phyloP scores from a whole-genome alignment of 1,140 invertebrate genomes.

The Musca vetustissima region DNA sequence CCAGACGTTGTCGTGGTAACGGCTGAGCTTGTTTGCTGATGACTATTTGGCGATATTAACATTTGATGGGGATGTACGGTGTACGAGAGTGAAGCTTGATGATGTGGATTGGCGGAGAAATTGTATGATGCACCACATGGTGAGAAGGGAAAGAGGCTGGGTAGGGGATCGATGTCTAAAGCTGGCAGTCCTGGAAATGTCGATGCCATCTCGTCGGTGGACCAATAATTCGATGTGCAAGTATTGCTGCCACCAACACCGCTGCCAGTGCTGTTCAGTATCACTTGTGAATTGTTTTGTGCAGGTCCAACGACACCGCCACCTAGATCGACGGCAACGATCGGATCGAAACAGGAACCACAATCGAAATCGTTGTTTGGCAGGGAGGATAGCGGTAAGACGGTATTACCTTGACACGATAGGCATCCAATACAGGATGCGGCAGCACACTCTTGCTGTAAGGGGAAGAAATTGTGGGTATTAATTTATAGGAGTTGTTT shows the following conservation, averaged over 20 bases:
- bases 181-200: conserved; percentile 70
- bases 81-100: conserved; percentile 59
- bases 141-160: conserved; percentile 72
- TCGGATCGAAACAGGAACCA: conserved; percentile 51
- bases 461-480: too few relatives aligned
- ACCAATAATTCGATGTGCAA: conserved; percentile 60
- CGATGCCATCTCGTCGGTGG: conserved; percentile 76
- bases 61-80: conserved; percentile 59
- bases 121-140: conserved; percentile 70
- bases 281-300: conserved; percentile 26
- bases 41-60: conserved; percentile 50
- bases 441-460: conserved; percentile 53
- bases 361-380: conserved; percentile 54
- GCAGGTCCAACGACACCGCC: conserved; percentile 37
- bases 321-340: conserved; percentile 30
- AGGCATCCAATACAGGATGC: conserved; percentile 53
- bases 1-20: conserved; percentile 1
- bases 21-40: conserved; percentile 40
- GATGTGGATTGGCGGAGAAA: conserved; percentile 56
- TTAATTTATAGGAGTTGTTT: too few relatives aligned
- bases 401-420: conserved; percentile 53
- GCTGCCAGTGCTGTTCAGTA: conserved; percentile 38
- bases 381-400: conserved; percentile 49
- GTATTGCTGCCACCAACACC: conserved; percentile 25
- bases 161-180: conserved; percentile 74